Evolutionary conservation across 2,113 vertebrate species (phyloP).

Genomic region (Atherinomorus stipes): DNA sequence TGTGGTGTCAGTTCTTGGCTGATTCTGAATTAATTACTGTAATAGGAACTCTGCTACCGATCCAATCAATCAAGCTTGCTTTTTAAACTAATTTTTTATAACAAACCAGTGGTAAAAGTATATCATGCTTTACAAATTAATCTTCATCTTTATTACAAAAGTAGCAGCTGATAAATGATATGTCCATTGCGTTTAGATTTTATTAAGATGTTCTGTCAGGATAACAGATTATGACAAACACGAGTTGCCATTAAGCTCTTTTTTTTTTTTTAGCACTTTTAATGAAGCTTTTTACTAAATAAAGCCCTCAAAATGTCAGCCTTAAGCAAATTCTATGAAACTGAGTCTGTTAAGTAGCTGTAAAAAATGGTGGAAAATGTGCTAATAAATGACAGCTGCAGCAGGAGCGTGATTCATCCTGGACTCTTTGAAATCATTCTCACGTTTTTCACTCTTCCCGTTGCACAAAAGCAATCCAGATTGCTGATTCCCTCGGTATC

Average conservation of each 20-base stretch:
- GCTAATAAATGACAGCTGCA: conserved; percentile 67
- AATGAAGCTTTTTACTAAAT: conserved; percentile 37
- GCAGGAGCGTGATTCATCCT: conserved; percentile 70
- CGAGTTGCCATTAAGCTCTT: conserved; percentile 23
- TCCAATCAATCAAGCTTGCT: conserved; percentile 7
- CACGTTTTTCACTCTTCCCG: conserved; percentile 60
- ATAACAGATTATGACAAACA: conserved; percentile 52
- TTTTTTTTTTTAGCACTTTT: conserved; percentile 50
- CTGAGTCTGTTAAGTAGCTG: conserved; percentile 22
- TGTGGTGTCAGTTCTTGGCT: neutral
- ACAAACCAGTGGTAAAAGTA: neutral
- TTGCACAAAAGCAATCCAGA: conserved; percentile 72
- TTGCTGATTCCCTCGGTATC: conserved; percentile 67
- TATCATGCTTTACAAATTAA: conserved; percentile 9
- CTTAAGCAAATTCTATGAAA: conserved; percentile 31
- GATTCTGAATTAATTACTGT: conserved; percentile 8
- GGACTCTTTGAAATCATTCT: conserved; percentile 78
- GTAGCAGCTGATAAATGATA: conserved; percentile 42
- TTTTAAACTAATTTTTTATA: neutral
- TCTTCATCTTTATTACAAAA: conserved; percentile 44
- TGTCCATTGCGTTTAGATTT: conserved; percentile 31
- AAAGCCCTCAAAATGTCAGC: neutral
- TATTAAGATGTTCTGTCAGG: conserved; percentile 24
- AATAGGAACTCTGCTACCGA: neutral
- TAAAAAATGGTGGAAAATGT: conserved; percentile 49